Percentiles rank a stretch among this genome's conserved stretches.
These are phyloP conservation scores for Aphis gossypii DNA, from an alignment of 1,140 invertebrate genomes.

Conservation along the genomic window DNA sequence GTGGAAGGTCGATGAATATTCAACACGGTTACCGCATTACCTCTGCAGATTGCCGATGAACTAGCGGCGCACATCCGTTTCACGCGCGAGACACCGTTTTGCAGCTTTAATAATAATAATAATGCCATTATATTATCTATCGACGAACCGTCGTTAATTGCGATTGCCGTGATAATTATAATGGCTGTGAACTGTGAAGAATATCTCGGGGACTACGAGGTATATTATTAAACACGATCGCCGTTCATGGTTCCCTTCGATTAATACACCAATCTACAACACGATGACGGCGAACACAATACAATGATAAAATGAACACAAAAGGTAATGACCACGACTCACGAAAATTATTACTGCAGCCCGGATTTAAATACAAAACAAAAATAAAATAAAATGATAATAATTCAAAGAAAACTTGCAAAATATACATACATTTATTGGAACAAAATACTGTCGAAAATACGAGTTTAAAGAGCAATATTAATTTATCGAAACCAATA, in stretches of 20 bases:
- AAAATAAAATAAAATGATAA: background rate
- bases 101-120: background rate
- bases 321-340: background rate
- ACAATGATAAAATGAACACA: background rate
- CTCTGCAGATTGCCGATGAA: slow-evolving; percentile 7
- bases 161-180: background rate
- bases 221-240: too few species aligned
- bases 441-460: background rate
- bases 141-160: background rate
- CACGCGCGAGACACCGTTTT: background rate
- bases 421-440: background rate
- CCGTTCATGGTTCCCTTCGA: background rate
- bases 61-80: background rate
- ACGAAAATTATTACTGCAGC: background rate
- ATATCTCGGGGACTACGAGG: background rate
- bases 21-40: slow-evolving; percentile 11
- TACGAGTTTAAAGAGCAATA: background rate
- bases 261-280: background rate
- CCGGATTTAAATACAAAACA: background rate
- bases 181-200: background rate
- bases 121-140: background rate
- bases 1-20: slow-evolving; percentile 20
- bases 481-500: too few species aligned
- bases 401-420: background rate
- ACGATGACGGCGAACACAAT: background rate